Percentiles rank a stretch among this genome's conserved stretches.
phyloP scores from a whole-genome alignment of 2,888 invertebrate genomes.

The Sesia bembeciformis region DNA sequence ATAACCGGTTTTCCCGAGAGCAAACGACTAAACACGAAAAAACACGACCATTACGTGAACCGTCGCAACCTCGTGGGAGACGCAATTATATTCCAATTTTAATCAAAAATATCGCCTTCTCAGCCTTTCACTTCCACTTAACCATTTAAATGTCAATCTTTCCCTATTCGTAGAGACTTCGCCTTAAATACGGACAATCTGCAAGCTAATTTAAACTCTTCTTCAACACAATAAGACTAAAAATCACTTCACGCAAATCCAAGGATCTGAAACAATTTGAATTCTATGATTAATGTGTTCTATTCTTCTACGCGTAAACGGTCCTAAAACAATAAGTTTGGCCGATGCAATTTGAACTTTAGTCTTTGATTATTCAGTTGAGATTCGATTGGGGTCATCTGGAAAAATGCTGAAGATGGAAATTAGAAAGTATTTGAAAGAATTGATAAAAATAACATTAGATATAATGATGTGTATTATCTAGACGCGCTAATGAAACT shows the following conservation, averaged over 20 bases:
- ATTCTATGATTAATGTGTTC: constrained; percentile 68
- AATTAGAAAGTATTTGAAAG: constrained; percentile 49
- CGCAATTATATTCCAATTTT: constrained; percentile 74
- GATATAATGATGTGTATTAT: constrained; percentile 34
- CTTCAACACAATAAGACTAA: constrained; percentile 11
- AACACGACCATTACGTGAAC: constrained; percentile 44
- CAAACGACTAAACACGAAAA: constrained; percentile 47
- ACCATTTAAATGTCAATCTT: constrained; percentile 73
- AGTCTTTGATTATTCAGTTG: constrained; percentile 14
- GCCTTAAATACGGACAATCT: constrained; percentile 30
- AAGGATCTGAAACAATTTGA: constrained; percentile 59
- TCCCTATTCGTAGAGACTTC: constrained; percentile 29
- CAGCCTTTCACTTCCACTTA: constrained; percentile 71
- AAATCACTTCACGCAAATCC: constrained; percentile 13
- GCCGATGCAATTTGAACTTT: constrained; percentile 20
- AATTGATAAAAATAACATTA: constrained; percentile 55
- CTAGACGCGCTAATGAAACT: constrained; percentile 29
- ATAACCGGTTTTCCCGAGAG: constrained; percentile 47
- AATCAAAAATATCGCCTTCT: constrained; percentile 70
- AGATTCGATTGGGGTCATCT: constrained; percentile 12
- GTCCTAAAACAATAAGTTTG: constrained; percentile 14
- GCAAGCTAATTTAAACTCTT: constrained; percentile 22
- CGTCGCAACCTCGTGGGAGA: constrained; percentile 61
- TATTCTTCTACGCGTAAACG: constrained; percentile 31
- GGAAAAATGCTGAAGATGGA: constrained; percentile 20